These are phyloP conservation scores for Ophthalmolycus amberensis DNA, from an alignment of 2,113 vertebrate genomes.

Conservation along the genomic window DNA sequence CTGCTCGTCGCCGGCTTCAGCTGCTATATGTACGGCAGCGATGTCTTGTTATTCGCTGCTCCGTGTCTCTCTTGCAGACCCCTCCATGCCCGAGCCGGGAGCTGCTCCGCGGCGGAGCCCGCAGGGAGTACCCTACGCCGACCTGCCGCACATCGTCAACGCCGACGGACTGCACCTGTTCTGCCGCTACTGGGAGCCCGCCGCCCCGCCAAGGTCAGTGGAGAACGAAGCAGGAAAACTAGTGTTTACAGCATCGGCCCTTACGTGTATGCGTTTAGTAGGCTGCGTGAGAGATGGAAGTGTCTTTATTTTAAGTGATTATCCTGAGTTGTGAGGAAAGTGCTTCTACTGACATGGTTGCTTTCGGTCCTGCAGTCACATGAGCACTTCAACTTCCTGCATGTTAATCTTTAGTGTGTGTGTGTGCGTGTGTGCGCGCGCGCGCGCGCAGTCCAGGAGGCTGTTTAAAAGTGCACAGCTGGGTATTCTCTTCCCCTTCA, in stretches of 20 bases:
- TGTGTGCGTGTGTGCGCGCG: constrained; percentile 11
- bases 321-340: not conserved
- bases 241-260: not conserved
- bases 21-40: constrained; percentile 73
- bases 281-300: not conserved
- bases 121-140: constrained; percentile 87
- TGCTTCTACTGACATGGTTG: constrained; percentile 14
- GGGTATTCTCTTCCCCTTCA: not conserved
- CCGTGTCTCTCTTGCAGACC: constrained; percentile 73
- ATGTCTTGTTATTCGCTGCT: constrained; percentile 66
- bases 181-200: constrained; percentile 96
- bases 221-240: not conserved
- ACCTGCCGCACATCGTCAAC: constrained; percentile 91
- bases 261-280: not conserved
- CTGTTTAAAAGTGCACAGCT: not conserved
- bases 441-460: not conserved
- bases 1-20: constrained; percentile 73
- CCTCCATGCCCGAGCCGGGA: constrained; percentile 90
- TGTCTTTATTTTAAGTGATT: not conserved
- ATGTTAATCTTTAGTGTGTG: constrained; percentile 17
- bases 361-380: constrained; percentile 42
- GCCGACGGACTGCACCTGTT: constrained; percentile 93
- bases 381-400: constrained; percentile 21
- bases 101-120: constrained; percentile 86
- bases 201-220: constrained; percentile 88